Evolutionary conservation across 2,888 invertebrate genomes (phyloP), one percentile per base, ranked within the genome.

Genomic region (Ormyrus labotus): DNA sequence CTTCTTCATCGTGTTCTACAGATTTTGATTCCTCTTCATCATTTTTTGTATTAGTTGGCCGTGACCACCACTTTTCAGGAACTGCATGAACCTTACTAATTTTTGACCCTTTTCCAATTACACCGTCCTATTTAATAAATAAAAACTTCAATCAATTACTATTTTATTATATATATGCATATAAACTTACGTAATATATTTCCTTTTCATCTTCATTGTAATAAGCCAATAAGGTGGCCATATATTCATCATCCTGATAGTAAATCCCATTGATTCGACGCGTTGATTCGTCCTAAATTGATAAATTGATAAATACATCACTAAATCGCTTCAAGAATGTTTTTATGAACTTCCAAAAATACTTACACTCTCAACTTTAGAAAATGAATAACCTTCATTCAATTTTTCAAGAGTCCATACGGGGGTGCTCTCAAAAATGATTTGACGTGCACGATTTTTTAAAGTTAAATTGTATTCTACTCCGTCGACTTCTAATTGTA

Each of bases 141-240:
- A 19, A 19, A 19, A 19, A 19, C 19, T 19, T 19, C 19, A 19
- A 19, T 47, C 47, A 47, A 47, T 47, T 11, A 11, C 5, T 5
- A 63, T 10, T 57, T 57, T 64, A 48, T 47, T 10, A 47, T 61
- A 6, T 45, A 9, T 50, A 34, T 9, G 10, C 13, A 45, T 6
- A 34, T n/a, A 69, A 70, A 70, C 60, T 70, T 34, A 70, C 70
- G 34, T 70, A 70, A 19, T 48, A 60, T 8, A 70, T 70, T 19
- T 70, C 9, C 6, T 5, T 7, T 7, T 68, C 68, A 2, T 68
- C 55, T 4, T 58, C 70, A 6, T 60, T 50, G 50, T 70, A 70
- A 5, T 13, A 19, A 9, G 70, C 70, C 11, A 70, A 60, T 11
- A 70, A 60, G 6, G 48, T 60, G 10, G 70, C 70, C 70, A 70